phyloP scores from a whole-genome alignment of 2,888 invertebrate genomes.

The Anoncus sp. region DNA sequence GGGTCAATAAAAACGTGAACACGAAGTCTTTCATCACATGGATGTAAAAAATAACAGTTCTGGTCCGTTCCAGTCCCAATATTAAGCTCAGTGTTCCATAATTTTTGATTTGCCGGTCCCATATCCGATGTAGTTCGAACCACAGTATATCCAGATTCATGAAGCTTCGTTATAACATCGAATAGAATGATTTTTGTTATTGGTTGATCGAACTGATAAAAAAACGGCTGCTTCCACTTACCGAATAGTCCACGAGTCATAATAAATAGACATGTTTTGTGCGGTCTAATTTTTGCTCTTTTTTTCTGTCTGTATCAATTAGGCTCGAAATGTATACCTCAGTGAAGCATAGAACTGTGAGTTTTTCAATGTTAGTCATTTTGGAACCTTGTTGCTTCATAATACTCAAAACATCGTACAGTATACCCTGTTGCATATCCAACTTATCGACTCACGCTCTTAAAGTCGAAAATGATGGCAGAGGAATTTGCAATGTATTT shows the following conservation, averaged over 20 bases:
- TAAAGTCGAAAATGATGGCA: slow-evolving; percentile 59
- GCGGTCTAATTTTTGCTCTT: slow-evolving; percentile 68
- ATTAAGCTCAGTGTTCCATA: slow-evolving; percentile 51
- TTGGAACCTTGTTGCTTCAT: slow-evolving; percentile 58
- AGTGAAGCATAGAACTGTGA: slow-evolving; percentile 68
- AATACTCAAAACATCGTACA: slow-evolving; percentile 61
- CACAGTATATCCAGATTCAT: slow-evolving; percentile 65
- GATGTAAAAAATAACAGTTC: slow-evolving; percentile 63
- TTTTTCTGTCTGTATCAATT: slow-evolving; percentile 67
- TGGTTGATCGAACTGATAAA: slow-evolving; percentile 68
- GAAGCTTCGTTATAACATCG: slow-evolving; percentile 63
- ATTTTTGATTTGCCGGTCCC: slow-evolving; percentile 57
- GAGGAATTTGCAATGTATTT: slow-evolving; percentile 37
- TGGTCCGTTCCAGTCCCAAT: slow-evolving; percentile 61
- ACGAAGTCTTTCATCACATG: slow-evolving; percentile 53
- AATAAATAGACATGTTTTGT: slow-evolving; percentile 67
- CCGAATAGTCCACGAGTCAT: slow-evolving; percentile 65
- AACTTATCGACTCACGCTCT: slow-evolving; percentile 60
- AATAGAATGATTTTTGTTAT: slow-evolving; percentile 67
- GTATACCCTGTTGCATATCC: slow-evolving; percentile 61
- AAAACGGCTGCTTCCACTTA: slow-evolving; percentile 72
- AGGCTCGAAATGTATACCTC: slow-evolving; percentile 68
- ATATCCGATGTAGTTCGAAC: slow-evolving; percentile 69
- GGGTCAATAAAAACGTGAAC: slow-evolving; percentile 62
- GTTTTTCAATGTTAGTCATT: slow-evolving; percentile 46